A percentile compares a stretch with the other conserved stretches of the same genome.
Evolutionary conservation across 2,888 invertebrate species (phyloP).

Genomic region (Scrobipalpa atriplicella): DNA sequence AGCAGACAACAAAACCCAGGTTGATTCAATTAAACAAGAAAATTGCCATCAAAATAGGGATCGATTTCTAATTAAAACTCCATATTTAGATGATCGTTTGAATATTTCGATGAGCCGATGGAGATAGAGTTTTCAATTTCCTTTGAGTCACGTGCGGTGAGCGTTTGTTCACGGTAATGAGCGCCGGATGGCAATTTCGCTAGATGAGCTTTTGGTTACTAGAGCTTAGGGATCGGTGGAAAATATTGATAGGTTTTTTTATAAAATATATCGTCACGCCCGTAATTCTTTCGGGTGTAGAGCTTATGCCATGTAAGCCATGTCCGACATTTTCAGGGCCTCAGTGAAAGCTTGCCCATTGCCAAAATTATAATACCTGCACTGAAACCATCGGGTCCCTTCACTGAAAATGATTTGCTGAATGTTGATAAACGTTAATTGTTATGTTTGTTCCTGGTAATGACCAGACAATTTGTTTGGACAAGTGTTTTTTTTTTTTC

Average conservation of each 20-base stretch:
- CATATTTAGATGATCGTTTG: conserved; percentile 60
- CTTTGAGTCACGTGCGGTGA: conserved; percentile 75
- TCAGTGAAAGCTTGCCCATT: too few relatives aligned
- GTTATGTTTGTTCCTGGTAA: too few relatives aligned
- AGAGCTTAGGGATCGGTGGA: conserved; percentile 36
- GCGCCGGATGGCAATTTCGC: conserved; percentile 79
- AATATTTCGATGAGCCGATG: conserved; percentile 80
- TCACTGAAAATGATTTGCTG: too few relatives aligned
- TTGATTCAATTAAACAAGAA: not conserved
- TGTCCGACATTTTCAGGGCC: too few relatives aligned
- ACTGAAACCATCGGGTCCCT: too few relatives aligned
- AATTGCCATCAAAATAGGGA: not conserved
- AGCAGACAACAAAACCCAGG: too few relatives aligned
- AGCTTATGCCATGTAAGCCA: too few relatives aligned
- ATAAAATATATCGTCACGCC: not conserved
- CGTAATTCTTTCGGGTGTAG: not conserved
- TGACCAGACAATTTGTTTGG: too few relatives aligned
- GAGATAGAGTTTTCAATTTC: conserved; percentile 81
- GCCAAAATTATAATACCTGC: too few relatives aligned
- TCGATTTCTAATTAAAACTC: conserved; percentile 29
- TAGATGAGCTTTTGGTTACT: conserved; percentile 79
- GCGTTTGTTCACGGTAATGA: conserved; percentile 79
- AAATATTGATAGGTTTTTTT: not conserved
- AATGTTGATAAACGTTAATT: too few relatives aligned
- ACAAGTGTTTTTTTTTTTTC: too few relatives aligned